These are phyloP conservation scores for Pseudoips prasinana DNA, from an alignment of 2,888 invertebrate genomes.

Conservation along the genomic window DNA sequence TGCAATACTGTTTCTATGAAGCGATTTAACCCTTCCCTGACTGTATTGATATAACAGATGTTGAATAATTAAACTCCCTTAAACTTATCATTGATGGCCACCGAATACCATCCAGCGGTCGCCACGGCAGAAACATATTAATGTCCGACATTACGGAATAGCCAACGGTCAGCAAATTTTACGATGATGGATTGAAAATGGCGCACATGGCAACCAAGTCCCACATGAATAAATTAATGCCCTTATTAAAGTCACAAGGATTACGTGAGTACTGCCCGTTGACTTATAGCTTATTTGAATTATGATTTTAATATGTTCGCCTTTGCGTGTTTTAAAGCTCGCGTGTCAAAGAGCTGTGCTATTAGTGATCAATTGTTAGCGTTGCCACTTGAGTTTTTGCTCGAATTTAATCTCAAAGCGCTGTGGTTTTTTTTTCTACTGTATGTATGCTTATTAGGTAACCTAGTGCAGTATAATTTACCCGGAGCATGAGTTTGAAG, in stretches of 20 bases:
- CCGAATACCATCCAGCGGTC: slow-evolving; percentile 5
- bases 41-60: no score
- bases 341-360: slow-evolving; percentile 32
- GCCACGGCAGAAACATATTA: slow-evolving; percentile 14
- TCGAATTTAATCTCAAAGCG: neutral
- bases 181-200: slow-evolving; percentile 42
- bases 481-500: no score
- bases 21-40: no score
- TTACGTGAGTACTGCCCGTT: slow-evolving; percentile 30
- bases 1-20: no score
- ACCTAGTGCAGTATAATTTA: no score
- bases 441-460: no score
- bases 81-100: slow-evolving; percentile 3
- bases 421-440: no score
- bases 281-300: slow-evolving; percentile 33
- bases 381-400: slow-evolving; percentile 20
- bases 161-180: slow-evolving; percentile 28
- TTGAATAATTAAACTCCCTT: slow-evolving; percentile 8
- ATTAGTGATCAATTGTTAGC: slow-evolving; percentile 32
- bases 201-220: slow-evolving; percentile 30
- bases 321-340: slow-evolving; percentile 27
- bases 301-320: slow-evolving; percentile 32
- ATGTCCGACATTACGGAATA: slow-evolving; percentile 22
- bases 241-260: slow-evolving; percentile 36
- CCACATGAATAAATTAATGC: slow-evolving; percentile 44